These are phyloP conservation scores for Myocastor coypus DNA, from an alignment of 2,113 vertebrate species.

Conservation along the genomic window DNA sequence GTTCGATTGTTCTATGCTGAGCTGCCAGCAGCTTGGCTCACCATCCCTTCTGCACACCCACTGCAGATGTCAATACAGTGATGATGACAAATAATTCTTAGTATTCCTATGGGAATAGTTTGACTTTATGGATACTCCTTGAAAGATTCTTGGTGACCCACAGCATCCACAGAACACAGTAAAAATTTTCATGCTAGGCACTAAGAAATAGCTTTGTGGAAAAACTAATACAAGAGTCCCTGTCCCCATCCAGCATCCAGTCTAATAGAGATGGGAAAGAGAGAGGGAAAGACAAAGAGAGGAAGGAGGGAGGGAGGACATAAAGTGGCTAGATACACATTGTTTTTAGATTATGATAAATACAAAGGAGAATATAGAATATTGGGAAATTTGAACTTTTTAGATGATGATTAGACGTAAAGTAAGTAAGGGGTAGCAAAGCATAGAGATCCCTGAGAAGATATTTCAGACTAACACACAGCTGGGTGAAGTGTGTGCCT, in stretches of 20 bases:
- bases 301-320: neutral
- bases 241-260: neutral
- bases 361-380: neutral
- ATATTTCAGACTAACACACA: neutral
- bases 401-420: neutral
- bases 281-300: neutral
- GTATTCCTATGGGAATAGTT: neutral
- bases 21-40: neutral
- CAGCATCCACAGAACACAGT: neutral
- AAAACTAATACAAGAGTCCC: neutral
- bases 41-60: neutral
- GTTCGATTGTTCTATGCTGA: neutral
- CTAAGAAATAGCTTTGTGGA: neutral
- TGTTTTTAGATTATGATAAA: slow-evolving; percentile 27
- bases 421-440: neutral
- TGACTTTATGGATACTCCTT: neutral
- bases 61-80: neutral
- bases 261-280: neutral
- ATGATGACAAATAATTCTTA: neutral
- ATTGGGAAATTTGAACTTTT: neutral
- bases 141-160: neutral
- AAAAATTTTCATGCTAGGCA: neutral
- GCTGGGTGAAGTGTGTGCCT: neutral
- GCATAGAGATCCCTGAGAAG: neutral
- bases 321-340: neutral